A percentile compares a stretch with the other conserved stretches of the same genome.
These are phyloP conservation scores for Rhingia campestris DNA, from an alignment of 2,888 invertebrate species.

Conservation along the genomic window DNA sequence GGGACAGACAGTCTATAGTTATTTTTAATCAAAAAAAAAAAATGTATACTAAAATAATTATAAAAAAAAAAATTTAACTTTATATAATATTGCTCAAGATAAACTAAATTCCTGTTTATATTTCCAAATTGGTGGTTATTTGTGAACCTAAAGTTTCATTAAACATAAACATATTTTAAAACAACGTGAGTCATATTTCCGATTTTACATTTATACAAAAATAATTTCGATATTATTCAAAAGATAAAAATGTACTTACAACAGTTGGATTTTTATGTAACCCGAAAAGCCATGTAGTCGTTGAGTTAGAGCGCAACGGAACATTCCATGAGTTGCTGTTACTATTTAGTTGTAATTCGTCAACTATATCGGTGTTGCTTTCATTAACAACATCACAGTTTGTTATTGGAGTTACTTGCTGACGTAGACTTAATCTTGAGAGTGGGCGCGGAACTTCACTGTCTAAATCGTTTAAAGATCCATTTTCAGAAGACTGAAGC, in stretches of 20 bases:
- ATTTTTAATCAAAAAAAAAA: too few relatives aligned
- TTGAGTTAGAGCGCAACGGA: slow-evolving; percentile 74
- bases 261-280: slow-evolving; percentile 82
- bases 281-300: slow-evolving; percentile 81
- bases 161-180: not conserved
- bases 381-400: slow-evolving; percentile 8
- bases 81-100: too few relatives aligned
- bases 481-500: slow-evolving; percentile 15
- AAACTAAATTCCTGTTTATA: not conserved
- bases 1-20: too few relatives aligned
- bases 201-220: too few relatives aligned
- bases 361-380: slow-evolving; percentile 45
- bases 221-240: not conserved
- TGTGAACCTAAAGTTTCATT: not conserved
- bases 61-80: too few relatives aligned
- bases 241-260: slow-evolving; percentile 64
- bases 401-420: slow-evolving; percentile 33
- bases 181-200: too few relatives aligned
- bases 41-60: too few relatives aligned
- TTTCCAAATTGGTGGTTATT: not conserved
- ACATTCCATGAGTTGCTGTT: slow-evolving; percentile 54
- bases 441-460: not conserved
- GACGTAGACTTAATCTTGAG: slow-evolving; percentile 28
- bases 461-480: not conserved
- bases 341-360: slow-evolving; percentile 6